phyloP scores from a whole-genome alignment of 2,113 vertebrate genomes.

The Zeus faber region DNA sequence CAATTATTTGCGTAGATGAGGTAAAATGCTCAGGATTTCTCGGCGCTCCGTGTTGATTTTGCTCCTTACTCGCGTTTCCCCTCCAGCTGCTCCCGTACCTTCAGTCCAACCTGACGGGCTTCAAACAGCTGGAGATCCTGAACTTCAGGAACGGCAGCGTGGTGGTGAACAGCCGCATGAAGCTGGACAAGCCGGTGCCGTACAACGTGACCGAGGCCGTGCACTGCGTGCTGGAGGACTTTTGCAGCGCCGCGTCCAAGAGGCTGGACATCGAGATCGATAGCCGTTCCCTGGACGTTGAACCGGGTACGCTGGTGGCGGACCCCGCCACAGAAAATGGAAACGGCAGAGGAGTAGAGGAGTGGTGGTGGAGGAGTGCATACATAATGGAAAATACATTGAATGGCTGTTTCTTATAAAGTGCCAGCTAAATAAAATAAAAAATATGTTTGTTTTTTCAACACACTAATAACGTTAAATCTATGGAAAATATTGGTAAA shows the following conservation, averaged over 20 bases:
- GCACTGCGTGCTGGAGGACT: constrained; percentile 83
- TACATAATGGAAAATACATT: too few relatives aligned
- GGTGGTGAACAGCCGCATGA: constrained; percentile 90
- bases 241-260: constrained; percentile 81
- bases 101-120: constrained; percentile 88
- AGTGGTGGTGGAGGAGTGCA: too few relatives aligned
- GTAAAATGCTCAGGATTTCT: too few relatives aligned
- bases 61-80: constrained; percentile 14
- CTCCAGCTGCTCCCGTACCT: constrained; percentile 90
- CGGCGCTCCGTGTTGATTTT: too few relatives aligned
- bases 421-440: too few relatives aligned
- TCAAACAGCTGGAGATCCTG: constrained; percentile 92
- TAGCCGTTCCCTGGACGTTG: constrained; percentile 84
- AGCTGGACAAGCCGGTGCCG: constrained; percentile 81
- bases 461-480: too few relatives aligned
- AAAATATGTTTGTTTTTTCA: too few relatives aligned
- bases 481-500: too few relatives aligned
- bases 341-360: too few relatives aligned
- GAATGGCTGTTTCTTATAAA: too few relatives aligned
- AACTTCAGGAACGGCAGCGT: constrained; percentile 93
- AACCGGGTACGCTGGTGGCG: constrained; percentile 80
- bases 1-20: too few relatives aligned
- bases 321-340: too few relatives aligned
- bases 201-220: constrained; percentile 87
- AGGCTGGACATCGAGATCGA: constrained; percentile 85